These are phyloP conservation scores for Frankliniella intonsa DNA, from an alignment of 2,888 invertebrate species.

Conservation along the genomic window DNA sequence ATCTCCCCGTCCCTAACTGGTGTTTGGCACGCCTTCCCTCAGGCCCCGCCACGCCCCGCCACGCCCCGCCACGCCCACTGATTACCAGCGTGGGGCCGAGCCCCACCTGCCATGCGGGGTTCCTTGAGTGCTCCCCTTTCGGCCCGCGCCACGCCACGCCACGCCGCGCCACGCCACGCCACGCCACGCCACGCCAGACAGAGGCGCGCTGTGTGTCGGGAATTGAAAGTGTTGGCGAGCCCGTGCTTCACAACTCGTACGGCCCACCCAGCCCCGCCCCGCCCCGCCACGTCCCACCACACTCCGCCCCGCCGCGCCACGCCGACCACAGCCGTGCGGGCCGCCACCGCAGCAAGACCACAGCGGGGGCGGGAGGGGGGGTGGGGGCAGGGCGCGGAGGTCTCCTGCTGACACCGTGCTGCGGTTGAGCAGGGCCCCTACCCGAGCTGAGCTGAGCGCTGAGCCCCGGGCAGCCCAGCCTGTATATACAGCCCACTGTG, in stretches of 20 bases:
- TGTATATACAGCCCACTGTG: too few relatives aligned
- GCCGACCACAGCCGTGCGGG: not conserved
- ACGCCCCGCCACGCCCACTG: too few relatives aligned
- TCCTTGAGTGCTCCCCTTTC: too few relatives aligned
- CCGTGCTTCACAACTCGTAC: not conserved
- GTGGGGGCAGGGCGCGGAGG: not conserved
- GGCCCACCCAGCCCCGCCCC: not conserved
- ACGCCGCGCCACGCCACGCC: not conserved
- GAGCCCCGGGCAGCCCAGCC: too few relatives aligned
- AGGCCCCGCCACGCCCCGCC: too few relatives aligned
- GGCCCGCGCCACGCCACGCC: not conserved
- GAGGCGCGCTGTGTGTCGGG: not conserved
- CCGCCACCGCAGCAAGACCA: slow-evolving; percentile 1
- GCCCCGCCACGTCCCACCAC: not conserved
- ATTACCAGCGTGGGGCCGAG: too few relatives aligned
- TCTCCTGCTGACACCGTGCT: not conserved
- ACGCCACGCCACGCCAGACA: not conserved
- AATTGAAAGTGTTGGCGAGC: slow-evolving; percentile 2
- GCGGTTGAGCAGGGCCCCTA: too few relatives aligned
- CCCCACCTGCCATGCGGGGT: too few relatives aligned
- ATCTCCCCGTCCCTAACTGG: too few relatives aligned
- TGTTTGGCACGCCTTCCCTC: too few relatives aligned
- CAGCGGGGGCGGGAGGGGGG: not conserved
- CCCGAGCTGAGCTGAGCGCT: too few relatives aligned
- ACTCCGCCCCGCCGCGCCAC: not conserved